Conservation (phyloP, 2,888 invertebrate species). For the Zhengitettix transpicula region DNA sequence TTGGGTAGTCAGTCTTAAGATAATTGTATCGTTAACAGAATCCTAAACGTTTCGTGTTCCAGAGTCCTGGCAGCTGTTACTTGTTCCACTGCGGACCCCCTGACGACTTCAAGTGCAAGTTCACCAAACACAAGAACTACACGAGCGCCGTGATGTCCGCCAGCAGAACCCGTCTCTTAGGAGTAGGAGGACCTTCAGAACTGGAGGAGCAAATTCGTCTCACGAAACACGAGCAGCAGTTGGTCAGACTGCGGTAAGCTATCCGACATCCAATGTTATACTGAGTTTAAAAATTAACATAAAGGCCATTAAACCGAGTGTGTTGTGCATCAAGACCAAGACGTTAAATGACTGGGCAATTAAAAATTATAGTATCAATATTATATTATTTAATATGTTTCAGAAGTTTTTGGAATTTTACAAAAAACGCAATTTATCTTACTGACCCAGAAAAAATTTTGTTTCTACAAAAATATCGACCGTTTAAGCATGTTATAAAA, state of each 20-base stretch:
- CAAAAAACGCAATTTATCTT: no score
- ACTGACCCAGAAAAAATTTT: no score
- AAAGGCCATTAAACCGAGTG: no score
- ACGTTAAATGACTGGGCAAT: no score
- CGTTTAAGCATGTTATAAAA: no score
- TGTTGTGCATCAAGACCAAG: no score
- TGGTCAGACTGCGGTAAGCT: not conserved
- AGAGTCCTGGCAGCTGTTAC: slow-evolving; percentile 78
- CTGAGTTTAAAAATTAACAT: no score
- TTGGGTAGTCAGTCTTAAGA: no score
- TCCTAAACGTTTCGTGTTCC: slow-evolving; percentile 15
- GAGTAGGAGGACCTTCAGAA: slow-evolving; percentile 33
- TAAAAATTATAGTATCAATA: no score
- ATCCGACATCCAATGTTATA: not conserved
- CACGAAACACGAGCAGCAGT: not conserved
- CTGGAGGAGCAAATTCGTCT: slow-evolving; percentile 54
- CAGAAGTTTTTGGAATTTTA: no score
- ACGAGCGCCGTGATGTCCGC: slow-evolving; percentile 69
- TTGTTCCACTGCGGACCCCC: slow-evolving; percentile 80
- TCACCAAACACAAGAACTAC: slow-evolving; percentile 74
- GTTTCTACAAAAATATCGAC: no score
- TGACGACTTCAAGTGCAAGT: slow-evolving; percentile 83
- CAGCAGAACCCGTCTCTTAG: slow-evolving; percentile 39
- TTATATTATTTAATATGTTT: no score
- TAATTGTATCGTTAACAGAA: not conserved